Base-by-base conservation (phyloP, 2,888 invertebrate genomes). In the Drosophila nr. medialis region DNA sequence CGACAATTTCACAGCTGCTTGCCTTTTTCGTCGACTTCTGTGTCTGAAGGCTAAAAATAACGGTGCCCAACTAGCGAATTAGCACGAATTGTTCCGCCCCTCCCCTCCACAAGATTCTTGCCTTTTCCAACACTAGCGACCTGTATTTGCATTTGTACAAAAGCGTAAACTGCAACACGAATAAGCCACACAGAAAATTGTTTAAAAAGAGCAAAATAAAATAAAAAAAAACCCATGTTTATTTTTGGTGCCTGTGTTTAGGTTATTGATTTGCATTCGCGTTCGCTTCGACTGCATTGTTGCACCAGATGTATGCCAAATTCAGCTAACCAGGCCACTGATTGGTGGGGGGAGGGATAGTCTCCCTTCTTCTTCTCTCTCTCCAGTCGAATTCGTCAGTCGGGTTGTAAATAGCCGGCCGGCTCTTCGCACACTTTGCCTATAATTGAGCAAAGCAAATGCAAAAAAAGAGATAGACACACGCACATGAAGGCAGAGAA, bases 361-460 rank as follows among this genome's bases (percentile, higher is more conserved):
- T 32, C 27, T 24, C 32, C 30, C 40, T 69, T 40, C 8, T 38
- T 38, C 8, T n/a, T 40, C 38, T 45, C 45, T 45, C 21, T 45
- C 15, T 59, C 54, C 61, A 66, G 50, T 48, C 56, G 27, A 64
- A 32, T 69, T 50, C 34, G 58, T n/a, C 55, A 64, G 67, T 65
- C 64, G 55, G 62, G 60, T 55, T 38, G 55, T n/a, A 38, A 55
- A n/a, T 50, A 53, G 54, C 70, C 64, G 70, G 77, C 55, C 74
- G 76, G 83, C 62, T 60, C 49, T 53, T 65, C 56, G 72, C 77
- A 72, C 70, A 82, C 75, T 72, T 72, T 75, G 66, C 62, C 77
- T 75, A 80, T 84, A 85, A 89, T 85, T 89, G 89, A 85, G 89
- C 61, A 48, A 64, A 69, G 76, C 58, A 45, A 67, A 67, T 69